A percentile compares a stretch with the other conserved stretches of the same genome.
Evolutionary conservation across 1,140 invertebrate genomes (phyloP).

Genomic region (Magallana angulata): DNA sequence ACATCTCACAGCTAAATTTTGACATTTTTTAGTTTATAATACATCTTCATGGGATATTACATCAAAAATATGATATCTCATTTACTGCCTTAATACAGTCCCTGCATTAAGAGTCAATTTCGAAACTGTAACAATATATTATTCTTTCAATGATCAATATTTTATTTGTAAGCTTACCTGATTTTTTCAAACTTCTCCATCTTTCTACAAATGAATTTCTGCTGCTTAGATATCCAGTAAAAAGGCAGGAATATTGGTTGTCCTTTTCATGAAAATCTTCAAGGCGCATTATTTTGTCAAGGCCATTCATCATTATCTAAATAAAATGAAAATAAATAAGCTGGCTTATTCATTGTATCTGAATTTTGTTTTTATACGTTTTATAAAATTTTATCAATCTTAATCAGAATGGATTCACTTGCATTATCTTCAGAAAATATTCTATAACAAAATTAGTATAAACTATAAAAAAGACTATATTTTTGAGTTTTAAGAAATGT

Average conservation of each 20-base stretch:
- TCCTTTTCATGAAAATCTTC: neutral
- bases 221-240: conserved; percentile 4
- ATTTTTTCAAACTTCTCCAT: neutral
- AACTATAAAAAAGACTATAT: neutral
- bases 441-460: neutral
- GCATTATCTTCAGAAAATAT: neutral
- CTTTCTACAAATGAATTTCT: conserved; percentile 6
- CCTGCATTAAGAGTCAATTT: neutral
- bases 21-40: no score
- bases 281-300: conserved; percentile 5
- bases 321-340: neutral
- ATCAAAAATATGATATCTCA: neutral
- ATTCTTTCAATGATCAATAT: no score
- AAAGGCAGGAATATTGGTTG: neutral
- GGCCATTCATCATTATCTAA: conserved; percentile 11
- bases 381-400: no score
- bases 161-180: neutral
- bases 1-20: no score
- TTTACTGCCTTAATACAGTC: neutral
- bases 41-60: no score
- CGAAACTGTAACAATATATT: neutral
- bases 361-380: neutral
- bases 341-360: neutral
- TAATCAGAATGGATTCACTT: neutral
- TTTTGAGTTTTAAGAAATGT: neutral